Conservation (phyloP, 1,140 invertebrate genomes). For the Drosophila persimilis region DNA sequence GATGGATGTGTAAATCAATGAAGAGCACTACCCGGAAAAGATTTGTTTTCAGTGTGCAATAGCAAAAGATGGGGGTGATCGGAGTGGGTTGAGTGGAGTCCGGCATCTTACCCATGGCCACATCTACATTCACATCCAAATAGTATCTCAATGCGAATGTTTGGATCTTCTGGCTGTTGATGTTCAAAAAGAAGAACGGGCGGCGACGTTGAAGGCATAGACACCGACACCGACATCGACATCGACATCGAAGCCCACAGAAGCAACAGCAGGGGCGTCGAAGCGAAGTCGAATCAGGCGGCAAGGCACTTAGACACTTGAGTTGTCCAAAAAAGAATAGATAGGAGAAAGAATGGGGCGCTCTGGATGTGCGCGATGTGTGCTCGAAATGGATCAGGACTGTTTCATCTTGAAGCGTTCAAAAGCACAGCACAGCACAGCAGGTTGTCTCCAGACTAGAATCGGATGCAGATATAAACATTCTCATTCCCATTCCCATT, state of each 20-base stretch:
- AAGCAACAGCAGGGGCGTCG: conserved; percentile 1
- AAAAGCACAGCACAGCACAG: conserved; percentile 77
- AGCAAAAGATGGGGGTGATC: conserved; percentile 39
- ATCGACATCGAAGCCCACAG: neutral
- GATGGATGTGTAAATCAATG: too few relatives aligned
- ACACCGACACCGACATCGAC: conserved; percentile 2
- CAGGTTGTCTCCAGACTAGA: conserved; percentile 70
- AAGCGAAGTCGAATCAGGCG: conserved; percentile 40
- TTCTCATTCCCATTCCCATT: conserved; percentile 22
- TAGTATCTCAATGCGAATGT: conserved; percentile 45
- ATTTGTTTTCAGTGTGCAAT: conserved; percentile 23
- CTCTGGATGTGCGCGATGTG: conserved; percentile 12
- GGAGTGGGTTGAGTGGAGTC: conserved; percentile 52
- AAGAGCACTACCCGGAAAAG: too few relatives aligned
- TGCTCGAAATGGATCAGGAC: conserved; percentile 63
- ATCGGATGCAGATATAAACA: conserved; percentile 73
- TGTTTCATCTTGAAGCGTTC: conserved; percentile 71
- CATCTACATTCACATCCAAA: conserved; percentile 9
- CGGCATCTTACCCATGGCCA: conserved; percentile 24
- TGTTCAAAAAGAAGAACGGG: conserved; percentile 24
- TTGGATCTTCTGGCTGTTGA: conserved; percentile 57
- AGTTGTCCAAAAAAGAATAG: conserved; percentile 65
- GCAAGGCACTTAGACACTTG: conserved; percentile 75
- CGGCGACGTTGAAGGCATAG: conserved; percentile 9
- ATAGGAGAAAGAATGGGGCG: neutral